Base-by-base conservation (phyloP, 2,888 invertebrate species). In the Drosophila formosana region DNA sequence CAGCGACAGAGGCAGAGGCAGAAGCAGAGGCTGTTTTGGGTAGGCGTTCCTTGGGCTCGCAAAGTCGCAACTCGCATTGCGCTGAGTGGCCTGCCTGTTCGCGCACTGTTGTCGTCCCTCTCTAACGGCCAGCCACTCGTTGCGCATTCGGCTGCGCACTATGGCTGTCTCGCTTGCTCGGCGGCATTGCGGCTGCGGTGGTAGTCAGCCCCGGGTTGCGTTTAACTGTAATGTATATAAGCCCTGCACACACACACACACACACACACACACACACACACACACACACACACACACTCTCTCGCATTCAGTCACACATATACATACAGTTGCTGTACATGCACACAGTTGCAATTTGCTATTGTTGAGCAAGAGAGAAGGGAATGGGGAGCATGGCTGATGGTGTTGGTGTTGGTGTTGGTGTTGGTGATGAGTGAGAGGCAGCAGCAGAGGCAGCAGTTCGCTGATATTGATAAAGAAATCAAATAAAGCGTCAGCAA, bases 191-290 rank as follows among this genome's bases (percentile, higher is more conserved):
- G 66, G 70, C 71, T 69, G 71, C 76, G 86, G 83, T 86, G 82
- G 83, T 86, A 87, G 80, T 84, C 66, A 62, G 77, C 58, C 67
- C 68, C 63, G 88, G 85, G 88, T 70, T 70, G 71, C 87, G 86
- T 83, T 83, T 89, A 83, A 83, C 89, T 89, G 83, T 82, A 85
- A 88, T 88, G 83, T 83, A 83, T 85, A 83, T 83, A 83, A 88
- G 88, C 82, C 80, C 72, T 74, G 53, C 66, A 70, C 66, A 65
- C 64, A 58, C 52, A 61, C 46, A 56, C 65, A 65, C 23, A n/a
- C 55, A 26, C 23, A n/a, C 55, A 26, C 66, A 70, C 66, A 65
- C 64, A 58, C 52, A 61, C 46, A 56, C 65, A 65, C 23, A n/a
- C 55, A 26, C 66, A 70, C 66, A 65, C 64, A 58, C 52, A 61